These are phyloP conservation scores for Pseudotriccus pelzelni DNA, from an alignment of 2,797 vertebrate genomes.

Conservation along the genomic window DNA sequence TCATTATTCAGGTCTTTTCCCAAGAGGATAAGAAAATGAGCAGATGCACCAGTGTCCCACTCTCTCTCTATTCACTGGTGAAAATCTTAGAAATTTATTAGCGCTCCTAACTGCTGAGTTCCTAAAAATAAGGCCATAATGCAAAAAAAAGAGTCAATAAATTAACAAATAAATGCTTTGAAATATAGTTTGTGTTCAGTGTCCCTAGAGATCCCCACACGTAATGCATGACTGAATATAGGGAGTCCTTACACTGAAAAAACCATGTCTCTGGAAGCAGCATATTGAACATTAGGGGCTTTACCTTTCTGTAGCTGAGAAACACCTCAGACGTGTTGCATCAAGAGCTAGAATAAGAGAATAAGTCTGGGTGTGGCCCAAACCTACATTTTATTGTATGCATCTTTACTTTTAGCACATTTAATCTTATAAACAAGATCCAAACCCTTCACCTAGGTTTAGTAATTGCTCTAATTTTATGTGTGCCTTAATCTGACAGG, in stretches of 20 bases:
- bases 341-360: neutral
- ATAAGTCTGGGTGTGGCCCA: neutral
- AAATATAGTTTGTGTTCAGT: neutral
- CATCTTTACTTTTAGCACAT: neutral
- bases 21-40: neutral
- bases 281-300: neutral
- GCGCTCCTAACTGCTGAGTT: neutral
- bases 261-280: neutral
- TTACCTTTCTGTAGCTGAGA: neutral
- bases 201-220: neutral
- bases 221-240: neutral
- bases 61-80: neutral
- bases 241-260: neutral
- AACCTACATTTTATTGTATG: neutral
- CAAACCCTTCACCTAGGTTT: neutral
- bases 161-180: neutral
- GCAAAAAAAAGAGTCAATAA: fast-evolving
- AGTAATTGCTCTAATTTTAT: neutral
- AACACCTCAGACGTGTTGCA: neutral
- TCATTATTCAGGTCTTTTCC: neutral
- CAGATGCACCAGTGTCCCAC: neutral
- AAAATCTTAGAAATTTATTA: neutral
- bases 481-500: neutral
- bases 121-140: neutral
- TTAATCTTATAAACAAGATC: neutral